phyloP scores from a whole-genome alignment of 2,888 invertebrate genomes.

The Psylliodes chrysocephalus region DNA sequence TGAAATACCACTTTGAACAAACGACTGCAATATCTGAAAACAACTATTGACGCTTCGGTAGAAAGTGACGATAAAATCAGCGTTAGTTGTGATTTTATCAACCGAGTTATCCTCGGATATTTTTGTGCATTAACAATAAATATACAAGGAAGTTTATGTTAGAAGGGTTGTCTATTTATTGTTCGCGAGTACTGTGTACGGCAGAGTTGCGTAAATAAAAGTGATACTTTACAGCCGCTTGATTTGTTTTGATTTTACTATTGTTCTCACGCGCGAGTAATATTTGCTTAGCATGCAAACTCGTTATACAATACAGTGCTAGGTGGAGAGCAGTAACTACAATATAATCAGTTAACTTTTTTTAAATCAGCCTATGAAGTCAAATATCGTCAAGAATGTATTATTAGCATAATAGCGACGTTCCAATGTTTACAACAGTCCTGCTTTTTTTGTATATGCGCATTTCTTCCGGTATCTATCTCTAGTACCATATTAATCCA shows the following conservation, averaged over 20 bases:
- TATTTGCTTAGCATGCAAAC: too few species aligned
- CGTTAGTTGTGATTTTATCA: constrained; percentile 30
- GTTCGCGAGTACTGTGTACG: background rate
- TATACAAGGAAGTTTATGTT: constrained; percentile 11
- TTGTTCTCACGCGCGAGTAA: background rate
- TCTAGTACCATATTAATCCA: too few species aligned
- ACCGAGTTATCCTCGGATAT: constrained; percentile 19
- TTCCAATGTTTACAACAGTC: too few species aligned
- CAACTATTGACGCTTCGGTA: constrained; percentile 40
- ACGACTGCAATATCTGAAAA: constrained; percentile 42
- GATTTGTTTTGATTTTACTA: background rate
- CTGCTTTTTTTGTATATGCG: too few species aligned
- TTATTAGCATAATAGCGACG: too few species aligned
- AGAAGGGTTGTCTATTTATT: constrained; percentile 13
- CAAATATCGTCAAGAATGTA: too few species aligned
- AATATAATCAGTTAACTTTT: too few species aligned
- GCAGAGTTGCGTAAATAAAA: constrained; percentile 13
- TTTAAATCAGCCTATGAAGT: too few species aligned
- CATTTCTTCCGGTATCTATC: too few species aligned
- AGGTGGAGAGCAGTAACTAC: too few species aligned
- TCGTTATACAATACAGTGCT: too few species aligned
- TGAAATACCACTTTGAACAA: constrained; percentile 41
- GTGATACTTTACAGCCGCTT: background rate
- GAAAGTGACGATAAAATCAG: constrained; percentile 37
- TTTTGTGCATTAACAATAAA: constrained; percentile 24